Percentiles rank a stretch among this genome's conserved stretches.
These are phyloP conservation scores for Myrmecophaga tridactyla DNA, from an alignment of 2,113 vertebrate species.

Conservation along the genomic window DNA sequence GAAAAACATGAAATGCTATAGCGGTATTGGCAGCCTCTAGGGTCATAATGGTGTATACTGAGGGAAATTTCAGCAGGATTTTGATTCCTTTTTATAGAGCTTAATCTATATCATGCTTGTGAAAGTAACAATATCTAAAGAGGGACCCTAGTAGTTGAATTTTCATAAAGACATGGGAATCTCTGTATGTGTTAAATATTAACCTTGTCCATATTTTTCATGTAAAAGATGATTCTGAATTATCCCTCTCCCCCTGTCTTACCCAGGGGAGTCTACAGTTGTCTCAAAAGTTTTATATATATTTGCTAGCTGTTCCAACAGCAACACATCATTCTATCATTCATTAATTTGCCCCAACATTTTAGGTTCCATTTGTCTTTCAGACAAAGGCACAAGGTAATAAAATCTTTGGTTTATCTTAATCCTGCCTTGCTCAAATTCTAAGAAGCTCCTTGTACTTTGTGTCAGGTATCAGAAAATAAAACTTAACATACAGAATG, in stretches of 20 bases:
- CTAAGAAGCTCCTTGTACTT: background rate
- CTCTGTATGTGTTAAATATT: background rate
- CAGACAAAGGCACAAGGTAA: background rate
- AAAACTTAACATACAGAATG: too few relatives aligned
- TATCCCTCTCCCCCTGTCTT: rapidly evolving
- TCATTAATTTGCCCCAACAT: background rate
- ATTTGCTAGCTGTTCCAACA: background rate
- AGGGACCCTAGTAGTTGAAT: background rate
- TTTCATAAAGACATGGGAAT: background rate
- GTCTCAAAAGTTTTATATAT: background rate
- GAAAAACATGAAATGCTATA: background rate
- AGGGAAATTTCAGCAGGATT: background rate
- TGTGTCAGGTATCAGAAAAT: too few relatives aligned
- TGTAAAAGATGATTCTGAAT: background rate
- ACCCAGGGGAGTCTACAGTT: background rate
- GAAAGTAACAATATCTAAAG: background rate
- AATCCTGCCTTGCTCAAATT: background rate
- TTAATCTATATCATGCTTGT: background rate
- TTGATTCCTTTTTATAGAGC: background rate
- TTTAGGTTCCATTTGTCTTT: background rate
- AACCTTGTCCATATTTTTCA: background rate
- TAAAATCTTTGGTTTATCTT: background rate
- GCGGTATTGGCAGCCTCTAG: background rate
- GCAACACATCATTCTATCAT: background rate
- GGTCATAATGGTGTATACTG: background rate